Evolutionary conservation across 1,140 invertebrate genomes (phyloP).

Genomic region (Tetramorium parvispinum): DNA sequence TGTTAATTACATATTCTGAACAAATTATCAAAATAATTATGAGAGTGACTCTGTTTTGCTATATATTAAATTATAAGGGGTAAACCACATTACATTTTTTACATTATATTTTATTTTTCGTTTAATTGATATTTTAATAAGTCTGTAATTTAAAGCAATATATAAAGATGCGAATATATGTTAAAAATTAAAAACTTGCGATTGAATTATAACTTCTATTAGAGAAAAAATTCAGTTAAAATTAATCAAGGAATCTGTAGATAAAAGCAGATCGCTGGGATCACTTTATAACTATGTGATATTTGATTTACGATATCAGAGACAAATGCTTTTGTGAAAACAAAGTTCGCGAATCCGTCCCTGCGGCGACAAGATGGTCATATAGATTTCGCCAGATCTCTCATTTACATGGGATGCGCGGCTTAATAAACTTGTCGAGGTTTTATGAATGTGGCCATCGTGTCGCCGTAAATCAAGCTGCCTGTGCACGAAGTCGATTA

Average conservation of each 20-base stretch:
- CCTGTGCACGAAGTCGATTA: conserved; percentile 53
- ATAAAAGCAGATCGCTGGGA: background rate
- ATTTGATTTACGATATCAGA: background rate
- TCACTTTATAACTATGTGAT: background rate
- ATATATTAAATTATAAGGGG: background rate
- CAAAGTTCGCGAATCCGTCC: background rate
- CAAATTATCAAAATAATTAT: background rate
- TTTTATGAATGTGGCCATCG: conserved; percentile 31
- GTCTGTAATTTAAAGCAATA: background rate
- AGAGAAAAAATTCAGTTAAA: background rate
- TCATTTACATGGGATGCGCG: conserved; percentile 8
- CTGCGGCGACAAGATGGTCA: background rate
- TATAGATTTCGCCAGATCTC: background rate
- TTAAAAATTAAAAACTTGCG: background rate
- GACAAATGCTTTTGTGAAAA: background rate
- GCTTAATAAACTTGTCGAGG: conserved; percentile 25
- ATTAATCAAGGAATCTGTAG: background rate
- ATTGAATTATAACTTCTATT: background rate
- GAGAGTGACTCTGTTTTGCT: background rate
- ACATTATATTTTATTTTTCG: background rate
- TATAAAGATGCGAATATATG: background rate
- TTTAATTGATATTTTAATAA: background rate
- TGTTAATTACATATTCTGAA: background rate
- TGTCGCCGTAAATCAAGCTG: conserved; percentile 38
- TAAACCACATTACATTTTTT: background rate